These are phyloP conservation scores for Augiades crinisus DNA, from an alignment of 2,888 invertebrate species.

Conservation along the genomic window DNA sequence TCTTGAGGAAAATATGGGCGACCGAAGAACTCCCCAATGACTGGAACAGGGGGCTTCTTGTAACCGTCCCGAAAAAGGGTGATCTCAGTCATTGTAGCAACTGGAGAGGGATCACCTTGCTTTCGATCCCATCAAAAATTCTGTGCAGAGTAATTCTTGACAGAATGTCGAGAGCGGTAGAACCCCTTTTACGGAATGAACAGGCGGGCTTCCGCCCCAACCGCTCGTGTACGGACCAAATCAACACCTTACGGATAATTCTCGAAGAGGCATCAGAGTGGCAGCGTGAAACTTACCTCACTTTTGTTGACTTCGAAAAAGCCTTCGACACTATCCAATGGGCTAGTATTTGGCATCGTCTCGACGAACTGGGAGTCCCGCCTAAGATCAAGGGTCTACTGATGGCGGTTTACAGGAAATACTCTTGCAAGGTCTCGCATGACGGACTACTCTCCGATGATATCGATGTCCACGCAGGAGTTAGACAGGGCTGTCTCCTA, in stretches of 20 bases:
- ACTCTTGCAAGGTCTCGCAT: too few relatives aligned
- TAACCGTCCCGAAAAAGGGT: too few relatives aligned
- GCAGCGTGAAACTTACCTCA: constrained; percentile 20
- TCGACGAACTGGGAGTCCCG: too few relatives aligned
- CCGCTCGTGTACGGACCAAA: constrained; percentile 17
- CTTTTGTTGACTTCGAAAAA: constrained; percentile 25
- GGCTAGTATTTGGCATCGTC: too few relatives aligned
- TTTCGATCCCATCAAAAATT: constrained; percentile 10
- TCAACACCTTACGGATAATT: not conserved
- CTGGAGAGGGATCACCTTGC: constrained; percentile 16
- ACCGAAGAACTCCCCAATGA: too few relatives aligned
- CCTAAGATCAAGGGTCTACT: too few relatives aligned
- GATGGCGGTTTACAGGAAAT: too few relatives aligned
- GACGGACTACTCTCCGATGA: too few relatives aligned
- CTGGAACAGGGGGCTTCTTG: too few relatives aligned
- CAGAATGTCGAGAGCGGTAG: not conserved
- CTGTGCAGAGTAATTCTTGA: constrained; percentile 9
- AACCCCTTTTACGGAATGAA: constrained; percentile 10
- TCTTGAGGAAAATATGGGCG: too few relatives aligned
- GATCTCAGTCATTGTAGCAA: too few relatives aligned
- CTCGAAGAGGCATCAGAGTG: constrained; percentile 11
- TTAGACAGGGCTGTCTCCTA: constrained; percentile 1
- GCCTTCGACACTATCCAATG: constrained; percentile 29
- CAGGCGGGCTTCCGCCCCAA: constrained; percentile 15
- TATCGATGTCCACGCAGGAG: not conserved